phyloP scores from a whole-genome alignment of 2,113 vertebrate genomes.

The Passer montanus region DNA sequence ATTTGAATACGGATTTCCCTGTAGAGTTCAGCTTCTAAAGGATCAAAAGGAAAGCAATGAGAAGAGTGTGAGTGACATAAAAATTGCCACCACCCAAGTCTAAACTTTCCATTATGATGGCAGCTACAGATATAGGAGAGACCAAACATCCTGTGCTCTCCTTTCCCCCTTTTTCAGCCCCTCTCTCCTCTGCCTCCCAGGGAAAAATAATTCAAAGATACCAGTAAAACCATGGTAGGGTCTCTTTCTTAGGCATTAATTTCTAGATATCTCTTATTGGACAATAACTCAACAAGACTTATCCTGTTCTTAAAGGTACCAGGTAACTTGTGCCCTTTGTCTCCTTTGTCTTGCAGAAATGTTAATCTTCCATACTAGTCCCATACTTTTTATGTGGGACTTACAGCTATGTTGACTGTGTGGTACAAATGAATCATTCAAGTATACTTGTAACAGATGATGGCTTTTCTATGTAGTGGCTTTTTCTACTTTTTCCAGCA shows the following conservation, averaged over 20 bases:
- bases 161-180: background rate
- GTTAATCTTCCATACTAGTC: background rate
- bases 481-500: background rate
- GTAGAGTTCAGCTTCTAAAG: slow-evolving; percentile 80
- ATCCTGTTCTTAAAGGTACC: background rate
- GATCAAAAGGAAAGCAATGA: slow-evolving; percentile 41
- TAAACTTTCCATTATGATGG: background rate
- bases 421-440: background rate
- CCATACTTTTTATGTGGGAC: background rate
- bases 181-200: background rate
- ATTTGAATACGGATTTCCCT: slow-evolving; percentile 80
- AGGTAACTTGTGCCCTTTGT: background rate
- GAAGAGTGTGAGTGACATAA: background rate
- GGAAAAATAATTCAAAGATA: background rate
- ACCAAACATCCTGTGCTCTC: background rate
- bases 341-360: background rate
- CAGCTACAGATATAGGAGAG: background rate
- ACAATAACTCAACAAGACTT: background rate
- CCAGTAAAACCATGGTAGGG: background rate
- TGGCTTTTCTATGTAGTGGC: background rate
- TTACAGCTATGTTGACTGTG: background rate
- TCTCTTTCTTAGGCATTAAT: background rate
- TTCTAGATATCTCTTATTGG: background rate
- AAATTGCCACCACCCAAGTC: background rate
- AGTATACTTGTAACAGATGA: background rate